phyloP scores from a whole-genome alignment of 2,888 invertebrate species.

The Lymantria monacha region DNA sequence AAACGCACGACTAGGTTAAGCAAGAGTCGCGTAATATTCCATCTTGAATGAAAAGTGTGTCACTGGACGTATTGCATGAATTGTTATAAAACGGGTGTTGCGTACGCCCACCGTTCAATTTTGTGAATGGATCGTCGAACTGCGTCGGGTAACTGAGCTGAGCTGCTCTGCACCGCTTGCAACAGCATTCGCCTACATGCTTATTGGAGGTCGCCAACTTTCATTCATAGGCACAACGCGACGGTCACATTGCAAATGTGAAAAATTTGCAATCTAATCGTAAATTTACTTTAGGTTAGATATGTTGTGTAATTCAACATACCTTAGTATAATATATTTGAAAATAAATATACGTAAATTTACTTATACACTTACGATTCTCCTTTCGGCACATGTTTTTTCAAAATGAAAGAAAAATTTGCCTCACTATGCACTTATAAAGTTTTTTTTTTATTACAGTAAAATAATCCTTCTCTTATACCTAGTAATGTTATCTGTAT shows the following conservation, averaged over 20 bases:
- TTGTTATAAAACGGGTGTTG: conserved; percentile 51
- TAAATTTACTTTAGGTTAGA: conserved; percentile 9
- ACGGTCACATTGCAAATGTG: conserved; percentile 37
- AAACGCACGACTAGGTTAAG: conserved; percentile 21
- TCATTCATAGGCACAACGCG: conserved; percentile 63
- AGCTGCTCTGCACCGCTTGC: conserved; percentile 47
- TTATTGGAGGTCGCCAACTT: conserved; percentile 76
- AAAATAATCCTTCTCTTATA: no score
- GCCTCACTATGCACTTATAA: no score
- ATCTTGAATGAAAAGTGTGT: conserved; percentile 40
- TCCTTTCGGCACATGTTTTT: no score
- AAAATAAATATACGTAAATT: no score
- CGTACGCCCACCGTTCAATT: conserved; percentile 54
- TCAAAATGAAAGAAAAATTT: no score
- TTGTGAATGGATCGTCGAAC: conserved; percentile 66
- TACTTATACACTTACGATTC: no score
- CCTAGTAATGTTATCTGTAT: no score
- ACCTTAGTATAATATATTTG: no score
- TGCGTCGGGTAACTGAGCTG: conserved; percentile 23
- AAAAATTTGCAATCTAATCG: conserved; percentile 40
- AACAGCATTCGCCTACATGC: conserved; percentile 72
- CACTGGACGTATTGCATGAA: conserved; percentile 44
- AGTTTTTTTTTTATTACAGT: no score
- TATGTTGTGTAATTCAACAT: conserved; percentile 16
- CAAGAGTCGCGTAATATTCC: conserved; percentile 36